A percentile compares a stretch with the other conserved stretches of the same genome.
Evolutionary conservation across 2,888 invertebrate species (phyloP).

Genomic region (Eristalis pertinax): DNA sequence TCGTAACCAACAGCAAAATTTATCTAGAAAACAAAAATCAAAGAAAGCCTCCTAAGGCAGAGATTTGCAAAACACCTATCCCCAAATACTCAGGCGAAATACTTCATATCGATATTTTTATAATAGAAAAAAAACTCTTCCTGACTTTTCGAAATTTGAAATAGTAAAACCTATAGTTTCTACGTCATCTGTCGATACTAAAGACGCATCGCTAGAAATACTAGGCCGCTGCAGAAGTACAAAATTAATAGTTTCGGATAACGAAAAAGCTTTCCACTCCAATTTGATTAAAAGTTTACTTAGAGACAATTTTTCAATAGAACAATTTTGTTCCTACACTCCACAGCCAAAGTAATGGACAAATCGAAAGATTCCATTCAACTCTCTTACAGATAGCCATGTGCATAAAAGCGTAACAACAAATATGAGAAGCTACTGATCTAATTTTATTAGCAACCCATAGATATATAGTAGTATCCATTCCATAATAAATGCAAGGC

Average conservation of each 20-base stretch:
- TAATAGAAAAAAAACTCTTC: constrained; percentile 46
- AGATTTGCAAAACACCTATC: too few species aligned
- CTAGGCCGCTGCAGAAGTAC: constrained; percentile 10
- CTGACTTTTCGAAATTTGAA: constrained; percentile 36
- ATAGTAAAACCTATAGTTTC: constrained; percentile 21
- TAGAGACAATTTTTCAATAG: neutral
- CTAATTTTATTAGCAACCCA: constrained; percentile 50
- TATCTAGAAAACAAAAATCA: too few species aligned
- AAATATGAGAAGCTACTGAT: constrained; percentile 52
- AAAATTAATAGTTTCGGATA: neutral
- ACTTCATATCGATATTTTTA: too few species aligned
- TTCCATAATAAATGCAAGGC: too few species aligned
- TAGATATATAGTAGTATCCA: constrained; percentile 36
- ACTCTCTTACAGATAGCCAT: too few species aligned
- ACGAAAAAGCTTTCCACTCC: neutral
- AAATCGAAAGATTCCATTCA: too few species aligned
- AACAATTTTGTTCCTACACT: too few species aligned
- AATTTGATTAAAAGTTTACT: neutral
- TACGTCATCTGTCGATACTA: constrained; percentile 18
- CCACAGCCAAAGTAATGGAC: too few species aligned
- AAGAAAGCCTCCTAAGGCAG: too few species aligned
- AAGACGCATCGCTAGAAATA: too few species aligned
- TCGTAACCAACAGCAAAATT: too few species aligned
- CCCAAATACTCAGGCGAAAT: too few species aligned
- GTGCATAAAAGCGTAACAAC: neutral